Evolutionary conservation across 2,888 invertebrate species (phyloP), one percentile per base, ranked within the genome.

Genomic region (Onthophagus sagittarius): DNA sequence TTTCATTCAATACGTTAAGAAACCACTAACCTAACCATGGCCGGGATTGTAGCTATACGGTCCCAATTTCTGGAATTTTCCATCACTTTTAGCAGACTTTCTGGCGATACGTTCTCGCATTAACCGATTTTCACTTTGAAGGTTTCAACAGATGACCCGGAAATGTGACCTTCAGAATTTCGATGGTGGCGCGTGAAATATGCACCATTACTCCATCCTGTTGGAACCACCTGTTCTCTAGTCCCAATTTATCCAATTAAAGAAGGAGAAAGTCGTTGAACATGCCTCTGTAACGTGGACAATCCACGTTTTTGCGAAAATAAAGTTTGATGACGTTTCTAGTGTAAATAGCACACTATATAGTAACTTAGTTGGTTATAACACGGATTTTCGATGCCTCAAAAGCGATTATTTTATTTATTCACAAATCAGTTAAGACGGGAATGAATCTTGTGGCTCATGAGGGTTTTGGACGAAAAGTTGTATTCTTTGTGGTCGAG

Each of bases 401-500:
- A 39, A 5, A 39, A 39, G 53, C 32, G 70, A 39, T 31, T 0
- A 70, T 70, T 70, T 39, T 70, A n/a, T 14, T 70, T 70, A 32
- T 70, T 70, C 53, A 70, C 70, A 14, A 14, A 39, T 70, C 23
- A 15, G 62, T 15, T 62, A 15, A 70, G 70, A 70, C 15, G 53
- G 23, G 62, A 70, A 70, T 70, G 70, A 15, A 5, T 62, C 62
- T 70, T 15, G 53, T 62, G 2, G 70, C 70, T 70, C 70, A 70
- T 70, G 70, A 13, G 5, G 15, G 62, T 70, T 70, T 70, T 70
- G 15, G 62, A 70, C 4, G 62, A 62, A 70, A 70, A 70, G 23
- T 69, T 63, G 15, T 71, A 63, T 71, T 62, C 62, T 63, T 63
- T 23, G 63, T 71, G 71, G 23, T 71, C 63, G 62, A 15, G 71